Conservation (phyloP, 1,140 invertebrate species). For the Drosophila novamexicana region DNA sequence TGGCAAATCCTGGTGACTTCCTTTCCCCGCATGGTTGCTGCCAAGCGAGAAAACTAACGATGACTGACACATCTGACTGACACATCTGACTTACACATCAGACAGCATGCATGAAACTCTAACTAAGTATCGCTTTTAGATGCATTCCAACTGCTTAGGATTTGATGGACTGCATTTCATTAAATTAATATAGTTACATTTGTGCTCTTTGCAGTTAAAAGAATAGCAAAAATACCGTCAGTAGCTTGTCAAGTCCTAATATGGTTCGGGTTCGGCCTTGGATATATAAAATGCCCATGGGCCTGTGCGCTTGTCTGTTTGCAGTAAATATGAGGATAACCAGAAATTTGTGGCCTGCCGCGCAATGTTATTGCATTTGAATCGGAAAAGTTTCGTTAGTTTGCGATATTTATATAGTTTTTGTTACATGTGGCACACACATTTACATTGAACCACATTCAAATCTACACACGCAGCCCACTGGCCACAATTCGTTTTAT, state of each 20-base stretch:
- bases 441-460: slow-evolving; percentile 5
- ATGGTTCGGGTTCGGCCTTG: background rate
- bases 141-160: slow-evolving; percentile 28
- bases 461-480: slow-evolving; percentile 1
- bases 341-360: slow-evolving; percentile 29
- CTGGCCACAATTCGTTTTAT: slow-evolving; percentile 46
- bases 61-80: slow-evolving; percentile 23
- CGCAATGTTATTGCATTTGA: slow-evolving; percentile 71
- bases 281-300: background rate
- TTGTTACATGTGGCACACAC: slow-evolving; percentile 22
- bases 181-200: slow-evolving; percentile 55
- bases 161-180: slow-evolving; percentile 73
- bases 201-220: slow-evolving; percentile 27
- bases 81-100: slow-evolving; percentile 19
- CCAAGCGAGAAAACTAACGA: slow-evolving; percentile 41
- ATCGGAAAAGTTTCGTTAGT: slow-evolving; percentile 73
- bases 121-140: slow-evolving; percentile 43
- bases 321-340: slow-evolving; percentile 15
- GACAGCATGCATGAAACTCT: slow-evolving; percentile 34
- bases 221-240: slow-evolving; percentile 41
- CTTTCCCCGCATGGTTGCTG: background rate
- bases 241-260: background rate
- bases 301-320: background rate
- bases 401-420: slow-evolving; percentile 58
- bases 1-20: slow-evolving; percentile 15